These are phyloP conservation scores for Sandelia bainsii DNA, from an alignment of 2,797 vertebrate species.

Conservation along the genomic window DNA sequence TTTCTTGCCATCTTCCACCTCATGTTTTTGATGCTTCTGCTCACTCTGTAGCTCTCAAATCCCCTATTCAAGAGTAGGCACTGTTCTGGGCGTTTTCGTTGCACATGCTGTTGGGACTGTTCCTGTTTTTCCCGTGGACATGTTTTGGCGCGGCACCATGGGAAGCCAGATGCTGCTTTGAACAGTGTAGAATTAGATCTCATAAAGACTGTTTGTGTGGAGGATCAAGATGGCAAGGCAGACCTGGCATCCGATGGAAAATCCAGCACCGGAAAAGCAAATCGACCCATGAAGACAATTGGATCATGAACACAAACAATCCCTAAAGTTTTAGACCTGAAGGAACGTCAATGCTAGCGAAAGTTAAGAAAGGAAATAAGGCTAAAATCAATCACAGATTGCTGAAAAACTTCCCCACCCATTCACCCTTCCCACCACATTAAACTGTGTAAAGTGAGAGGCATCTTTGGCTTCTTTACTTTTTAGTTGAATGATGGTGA, in stretches of 20 bases:
- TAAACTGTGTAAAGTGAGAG: constrained; percentile 11
- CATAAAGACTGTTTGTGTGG: constrained; percentile 57
- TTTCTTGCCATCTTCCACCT: constrained; percentile 20
- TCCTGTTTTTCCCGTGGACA: constrained; percentile 46
- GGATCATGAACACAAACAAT: constrained; percentile 29
- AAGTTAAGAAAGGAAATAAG: background rate
- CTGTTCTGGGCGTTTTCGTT: constrained; percentile 36
- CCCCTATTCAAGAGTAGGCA: constrained; percentile 7
- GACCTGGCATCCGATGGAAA: constrained; percentile 34
- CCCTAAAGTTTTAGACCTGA: constrained; percentile 5
- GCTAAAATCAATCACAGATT: background rate
- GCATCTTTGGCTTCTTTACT: background rate
- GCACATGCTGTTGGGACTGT: constrained; percentile 43
- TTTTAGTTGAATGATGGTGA: background rate
- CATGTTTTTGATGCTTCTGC: constrained; percentile 21
- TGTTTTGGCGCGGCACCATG: constrained; percentile 62
- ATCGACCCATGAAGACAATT: constrained; percentile 30
- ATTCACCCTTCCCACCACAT: too few relatives aligned
- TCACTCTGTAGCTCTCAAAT: constrained; percentile 1
- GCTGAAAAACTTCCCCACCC: background rate
- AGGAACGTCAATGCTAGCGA: background rate
- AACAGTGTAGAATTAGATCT: constrained; percentile 61
- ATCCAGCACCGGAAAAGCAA: constrained; percentile 26
- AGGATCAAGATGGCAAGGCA: constrained; percentile 58
- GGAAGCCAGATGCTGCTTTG: constrained; percentile 74